Evolutionary conservation across 2,797 vertebrate species (phyloP), one percentile per base, ranked within the genome.

Genomic region (Gouania willdenowi): DNA sequence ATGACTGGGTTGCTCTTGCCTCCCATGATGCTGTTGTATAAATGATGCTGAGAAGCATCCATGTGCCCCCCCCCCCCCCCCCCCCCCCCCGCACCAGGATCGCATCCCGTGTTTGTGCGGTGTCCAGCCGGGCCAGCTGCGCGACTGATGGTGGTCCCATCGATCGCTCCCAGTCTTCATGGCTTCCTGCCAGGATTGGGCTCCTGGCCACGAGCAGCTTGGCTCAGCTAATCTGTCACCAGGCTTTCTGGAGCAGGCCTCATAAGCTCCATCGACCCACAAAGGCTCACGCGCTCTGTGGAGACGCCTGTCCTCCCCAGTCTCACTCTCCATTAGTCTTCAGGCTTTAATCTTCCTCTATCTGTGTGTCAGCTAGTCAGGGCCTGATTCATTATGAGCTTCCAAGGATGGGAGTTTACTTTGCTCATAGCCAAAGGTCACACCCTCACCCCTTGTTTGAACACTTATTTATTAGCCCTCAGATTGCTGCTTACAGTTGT

Each of bases 131-230:
- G 71, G 71, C 69, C 79, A 62, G 75, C 77, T 64, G 76, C 63
- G 62, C 81, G 82, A 86, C 71, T 71, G 81, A 84, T 83, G 84
- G 75, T 76, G 80, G 80, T 74, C 84, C 75, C 69, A 81, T 84
- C 79, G 76, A 82, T 84, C 74, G 79, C 74, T 77, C 65, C 66
- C 62, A 54, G 66, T 80, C 78, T 76, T 83, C 56, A 24, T 69
- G 75, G 82, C 72, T 75, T 68, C 72, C 75, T 66, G 81, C 80
- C 75, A 81, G 71, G 77, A 75, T 81, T 76, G 69, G 80, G 80
- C 84, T 68, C 41, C 63, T 34, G 68, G 74, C 82, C 82, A 84
- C 81, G 67, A 81, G 73, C 73, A 65, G 74, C 80, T 71, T 58
- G 71, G 79, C 66, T 68, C 44, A 47, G 75, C 74, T 86, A 81